These are phyloP conservation scores for Isurus oxyrinchus DNA, from an alignment of 2,113 vertebrate species.

Conservation along the genomic window DNA sequence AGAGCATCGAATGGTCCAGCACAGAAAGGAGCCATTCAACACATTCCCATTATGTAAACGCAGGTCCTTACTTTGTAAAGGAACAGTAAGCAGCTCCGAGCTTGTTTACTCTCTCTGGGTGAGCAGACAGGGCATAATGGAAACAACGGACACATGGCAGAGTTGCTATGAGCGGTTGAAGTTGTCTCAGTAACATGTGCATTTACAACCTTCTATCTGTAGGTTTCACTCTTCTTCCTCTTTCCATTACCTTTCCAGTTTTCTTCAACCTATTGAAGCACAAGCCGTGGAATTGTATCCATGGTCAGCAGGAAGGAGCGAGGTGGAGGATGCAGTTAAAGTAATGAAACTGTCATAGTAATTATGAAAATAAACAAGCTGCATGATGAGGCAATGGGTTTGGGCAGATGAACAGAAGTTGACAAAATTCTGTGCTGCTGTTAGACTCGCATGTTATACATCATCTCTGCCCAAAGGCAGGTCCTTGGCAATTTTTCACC, in stretches of 20 bases:
- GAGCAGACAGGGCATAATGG: background rate
- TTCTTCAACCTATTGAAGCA: background rate
- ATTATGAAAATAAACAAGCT: background rate
- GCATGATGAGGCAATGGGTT: background rate
- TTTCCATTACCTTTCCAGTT: background rate
- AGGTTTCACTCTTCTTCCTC: background rate
- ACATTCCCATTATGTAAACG: background rate
- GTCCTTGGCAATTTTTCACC: no score
- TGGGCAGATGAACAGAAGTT: background rate
- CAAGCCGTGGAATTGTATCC: background rate
- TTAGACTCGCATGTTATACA: no score
- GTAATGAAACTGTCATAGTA: background rate
- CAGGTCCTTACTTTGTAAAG: background rate
- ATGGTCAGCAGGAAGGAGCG: background rate
- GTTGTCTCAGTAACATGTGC: background rate
- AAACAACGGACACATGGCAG: background rate
- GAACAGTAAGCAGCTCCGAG: background rate
- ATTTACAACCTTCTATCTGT: background rate
- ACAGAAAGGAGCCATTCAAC: background rate
- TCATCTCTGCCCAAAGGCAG: no score
- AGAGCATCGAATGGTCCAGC: background rate
- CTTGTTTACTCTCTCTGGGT: background rate
- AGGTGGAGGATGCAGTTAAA: background rate
- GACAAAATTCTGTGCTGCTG: background rate
- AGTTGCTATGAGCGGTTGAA: background rate